Evolutionary conservation across 2,113 vertebrate species (phyloP).

Genomic region (Sturnus vulgaris): DNA sequence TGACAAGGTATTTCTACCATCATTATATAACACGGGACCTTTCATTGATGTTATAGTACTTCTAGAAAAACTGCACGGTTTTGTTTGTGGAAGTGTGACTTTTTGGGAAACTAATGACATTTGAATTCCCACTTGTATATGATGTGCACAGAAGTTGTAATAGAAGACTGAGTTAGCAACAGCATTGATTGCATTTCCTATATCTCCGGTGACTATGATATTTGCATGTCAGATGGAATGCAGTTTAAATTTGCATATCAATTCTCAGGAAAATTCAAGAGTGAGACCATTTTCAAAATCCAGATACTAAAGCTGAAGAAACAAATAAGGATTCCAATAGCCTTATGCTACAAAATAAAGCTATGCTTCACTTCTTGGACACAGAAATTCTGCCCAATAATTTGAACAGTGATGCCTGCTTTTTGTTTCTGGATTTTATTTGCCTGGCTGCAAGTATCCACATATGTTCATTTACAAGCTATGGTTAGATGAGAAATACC

Average conservation of each 20-base stretch:
- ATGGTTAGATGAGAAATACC: background rate
- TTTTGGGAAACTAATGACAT: background rate
- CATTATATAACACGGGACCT: background rate
- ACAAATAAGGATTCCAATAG: background rate
- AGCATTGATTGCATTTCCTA: background rate
- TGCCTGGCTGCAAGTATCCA: background rate
- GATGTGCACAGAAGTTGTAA: background rate
- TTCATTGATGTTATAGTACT: background rate
- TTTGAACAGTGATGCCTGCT: background rate
- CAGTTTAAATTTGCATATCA: background rate
- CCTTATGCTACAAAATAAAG: background rate
- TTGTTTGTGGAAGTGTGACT: background rate
- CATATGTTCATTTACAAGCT: background rate
- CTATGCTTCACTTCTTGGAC: background rate
- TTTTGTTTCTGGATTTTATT: background rate
- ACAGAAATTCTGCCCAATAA: background rate
- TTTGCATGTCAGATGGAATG: constrained; percentile 5
- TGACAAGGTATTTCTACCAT: background rate
- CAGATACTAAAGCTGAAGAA: background rate
- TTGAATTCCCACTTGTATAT: background rate
- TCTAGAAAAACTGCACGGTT: background rate
- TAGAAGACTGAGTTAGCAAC: background rate
- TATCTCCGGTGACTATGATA: background rate
- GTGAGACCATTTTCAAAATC: background rate
- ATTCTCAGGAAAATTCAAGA: background rate